A percentile compares a stretch with the other conserved stretches of the same genome.
Evolutionary conservation across 1,140 invertebrate genomes (phyloP).

Genomic region (Ceratina australensis): DNA sequence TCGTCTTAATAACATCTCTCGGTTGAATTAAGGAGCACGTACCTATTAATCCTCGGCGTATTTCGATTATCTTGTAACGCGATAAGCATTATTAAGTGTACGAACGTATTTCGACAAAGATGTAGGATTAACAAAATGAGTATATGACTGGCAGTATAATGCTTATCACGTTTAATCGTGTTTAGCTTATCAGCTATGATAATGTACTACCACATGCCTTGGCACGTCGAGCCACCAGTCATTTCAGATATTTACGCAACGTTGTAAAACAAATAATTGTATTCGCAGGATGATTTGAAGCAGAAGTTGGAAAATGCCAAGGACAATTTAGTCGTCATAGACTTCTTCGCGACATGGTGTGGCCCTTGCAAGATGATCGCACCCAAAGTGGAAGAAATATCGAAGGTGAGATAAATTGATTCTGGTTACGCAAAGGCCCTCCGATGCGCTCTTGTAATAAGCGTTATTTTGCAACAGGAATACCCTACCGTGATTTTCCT

Average conservation of each 20-base stretch:
- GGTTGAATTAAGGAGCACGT: not conserved
- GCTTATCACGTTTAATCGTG: not conserved
- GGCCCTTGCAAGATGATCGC: conserved; percentile 96
- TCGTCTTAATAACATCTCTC: not conserved
- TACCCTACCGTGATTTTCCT: conserved; percentile 83
- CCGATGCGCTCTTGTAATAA: conserved; percentile 20
- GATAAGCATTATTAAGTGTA: too few species aligned
- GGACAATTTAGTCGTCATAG: conserved; percentile 91
- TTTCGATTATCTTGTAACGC: not conserved
- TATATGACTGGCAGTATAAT: not conserved
- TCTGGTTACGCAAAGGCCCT: conserved; percentile 2
- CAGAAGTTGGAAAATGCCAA: conserved; percentile 87
- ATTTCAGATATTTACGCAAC: not conserved
- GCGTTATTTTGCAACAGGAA: conserved; percentile 81
- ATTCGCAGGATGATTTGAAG: conserved; percentile 86
- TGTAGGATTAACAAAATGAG: not conserved
- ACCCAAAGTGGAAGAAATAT: conserved; percentile 87
- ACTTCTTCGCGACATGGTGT: conserved; percentile 93
- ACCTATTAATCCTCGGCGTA: not conserved
- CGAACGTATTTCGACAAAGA: not conserved
- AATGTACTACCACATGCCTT: not conserved
- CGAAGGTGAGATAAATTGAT: conserved; percentile 78
- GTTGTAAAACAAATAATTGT: conserved; percentile 40
- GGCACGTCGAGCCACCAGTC: not conserved
- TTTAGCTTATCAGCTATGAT: not conserved